These are phyloP conservation scores for Strix aluco DNA, from an alignment of 2,113 vertebrate species.

Conservation along the genomic window DNA sequence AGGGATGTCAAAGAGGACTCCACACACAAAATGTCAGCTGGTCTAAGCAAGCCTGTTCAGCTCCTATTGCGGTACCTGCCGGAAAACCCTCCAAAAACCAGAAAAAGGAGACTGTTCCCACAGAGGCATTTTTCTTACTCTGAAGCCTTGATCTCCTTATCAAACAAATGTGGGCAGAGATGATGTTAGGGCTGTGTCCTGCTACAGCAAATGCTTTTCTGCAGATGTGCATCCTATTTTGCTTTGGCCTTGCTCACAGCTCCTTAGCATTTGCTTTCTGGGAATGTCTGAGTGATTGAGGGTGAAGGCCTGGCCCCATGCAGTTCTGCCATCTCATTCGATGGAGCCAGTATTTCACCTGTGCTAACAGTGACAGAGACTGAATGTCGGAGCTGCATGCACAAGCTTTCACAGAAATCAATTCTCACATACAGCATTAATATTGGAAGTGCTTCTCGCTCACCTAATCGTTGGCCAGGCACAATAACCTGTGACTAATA, in stretches of 20 bases:
- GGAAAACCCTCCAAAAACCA: background rate
- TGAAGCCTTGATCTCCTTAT: background rate
- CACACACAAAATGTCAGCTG: background rate
- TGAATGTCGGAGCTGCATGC: background rate
- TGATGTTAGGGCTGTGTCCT: background rate
- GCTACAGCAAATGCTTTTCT: background rate
- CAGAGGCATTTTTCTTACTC: background rate
- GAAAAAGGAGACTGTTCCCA: background rate
- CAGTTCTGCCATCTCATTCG: constrained; percentile 1
- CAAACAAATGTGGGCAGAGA: background rate
- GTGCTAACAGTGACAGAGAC: background rate
- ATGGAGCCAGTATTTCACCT: constrained; percentile 15
- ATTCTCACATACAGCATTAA: background rate
- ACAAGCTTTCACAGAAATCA: constrained; percentile 29
- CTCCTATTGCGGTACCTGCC: background rate
- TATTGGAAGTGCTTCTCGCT: background rate
- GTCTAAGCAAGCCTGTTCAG: background rate
- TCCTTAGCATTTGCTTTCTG: background rate
- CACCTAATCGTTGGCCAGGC: background rate
- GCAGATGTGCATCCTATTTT: background rate
- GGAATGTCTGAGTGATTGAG: background rate
- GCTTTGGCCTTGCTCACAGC: background rate
- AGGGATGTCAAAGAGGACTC: background rate
- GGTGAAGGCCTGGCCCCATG: background rate
- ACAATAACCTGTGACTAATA: constrained; percentile 42